These are phyloP conservation scores for Promerops cafer DNA, from an alignment of 2,113 vertebrate species.

Conservation along the genomic window DNA sequence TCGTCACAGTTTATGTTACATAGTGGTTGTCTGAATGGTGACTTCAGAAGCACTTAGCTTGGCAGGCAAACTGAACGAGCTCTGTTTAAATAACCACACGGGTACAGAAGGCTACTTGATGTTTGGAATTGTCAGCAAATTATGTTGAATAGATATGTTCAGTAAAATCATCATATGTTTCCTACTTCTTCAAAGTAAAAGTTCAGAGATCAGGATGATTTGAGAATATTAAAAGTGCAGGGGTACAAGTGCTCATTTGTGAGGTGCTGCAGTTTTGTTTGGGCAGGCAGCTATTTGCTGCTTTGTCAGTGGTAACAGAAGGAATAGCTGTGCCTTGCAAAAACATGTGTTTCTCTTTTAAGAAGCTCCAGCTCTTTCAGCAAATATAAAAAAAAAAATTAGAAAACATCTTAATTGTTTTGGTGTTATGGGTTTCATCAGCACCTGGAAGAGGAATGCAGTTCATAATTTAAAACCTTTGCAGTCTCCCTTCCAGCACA, in stretches of 20 bases:
- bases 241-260: neutral
- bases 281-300: neutral
- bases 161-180: neutral
- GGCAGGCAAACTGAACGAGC: neutral
- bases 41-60: constrained; percentile 7
- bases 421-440: neutral
- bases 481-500: neutral
- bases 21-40: neutral
- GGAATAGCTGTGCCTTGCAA: neutral
- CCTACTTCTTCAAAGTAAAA: neutral
- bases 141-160: neutral
- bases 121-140: neutral
- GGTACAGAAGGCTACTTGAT: constrained; percentile 4
- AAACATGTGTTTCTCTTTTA: neutral
- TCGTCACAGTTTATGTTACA: neutral
- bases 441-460: neutral
- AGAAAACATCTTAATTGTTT: neutral
- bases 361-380: neutral
- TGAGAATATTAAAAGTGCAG: neutral
- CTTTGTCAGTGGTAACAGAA: neutral
- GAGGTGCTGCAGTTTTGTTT: neutral
- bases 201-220: neutral
- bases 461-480: neutral
- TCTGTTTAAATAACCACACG: neutral
- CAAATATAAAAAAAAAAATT: neutral